Evolutionary conservation across 1,140 invertebrate species (phyloP).

Genomic region (Leptestheria dahalacensis): DNA sequence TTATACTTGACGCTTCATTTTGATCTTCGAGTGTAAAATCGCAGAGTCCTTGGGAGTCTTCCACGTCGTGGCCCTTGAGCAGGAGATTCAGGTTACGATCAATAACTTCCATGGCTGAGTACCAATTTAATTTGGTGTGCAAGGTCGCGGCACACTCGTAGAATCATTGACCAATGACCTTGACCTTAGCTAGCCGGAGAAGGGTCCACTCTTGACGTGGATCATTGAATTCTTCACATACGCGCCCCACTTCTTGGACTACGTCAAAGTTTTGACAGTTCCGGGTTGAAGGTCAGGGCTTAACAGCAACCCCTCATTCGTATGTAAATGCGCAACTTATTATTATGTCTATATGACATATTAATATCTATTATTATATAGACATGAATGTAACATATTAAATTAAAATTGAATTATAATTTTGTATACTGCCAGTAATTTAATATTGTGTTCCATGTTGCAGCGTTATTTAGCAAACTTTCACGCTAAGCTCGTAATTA

Average conservation of each 20-base stretch:
- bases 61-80: conserved; percentile 29
- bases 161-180: not conserved
- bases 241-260: not conserved
- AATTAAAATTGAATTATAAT: too few species aligned
- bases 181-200: not conserved
- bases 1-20: conserved; percentile 49
- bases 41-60: conserved; percentile 43
- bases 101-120: conserved; percentile 1
- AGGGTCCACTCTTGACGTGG: too few species aligned
- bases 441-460: too few species aligned
- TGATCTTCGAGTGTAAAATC: conserved; percentile 62
- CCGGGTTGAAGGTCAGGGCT: not conserved
- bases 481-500: too few species aligned
- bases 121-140: not conserved
- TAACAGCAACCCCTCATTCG: not conserved
- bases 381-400: too few species aligned
- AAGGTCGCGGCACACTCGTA: too few species aligned
- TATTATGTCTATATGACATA: not conserved
- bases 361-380: too few species aligned
- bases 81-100: conserved; percentile 18
- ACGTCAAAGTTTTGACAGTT: not conserved
- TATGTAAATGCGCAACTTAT: not conserved
- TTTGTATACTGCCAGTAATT: too few species aligned
- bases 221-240: not conserved
- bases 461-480: too few species aligned